Evolutionary conservation across 2,888 invertebrate genomes (phyloP).

Genomic region (Synanthedon tipuliformis): DNA sequence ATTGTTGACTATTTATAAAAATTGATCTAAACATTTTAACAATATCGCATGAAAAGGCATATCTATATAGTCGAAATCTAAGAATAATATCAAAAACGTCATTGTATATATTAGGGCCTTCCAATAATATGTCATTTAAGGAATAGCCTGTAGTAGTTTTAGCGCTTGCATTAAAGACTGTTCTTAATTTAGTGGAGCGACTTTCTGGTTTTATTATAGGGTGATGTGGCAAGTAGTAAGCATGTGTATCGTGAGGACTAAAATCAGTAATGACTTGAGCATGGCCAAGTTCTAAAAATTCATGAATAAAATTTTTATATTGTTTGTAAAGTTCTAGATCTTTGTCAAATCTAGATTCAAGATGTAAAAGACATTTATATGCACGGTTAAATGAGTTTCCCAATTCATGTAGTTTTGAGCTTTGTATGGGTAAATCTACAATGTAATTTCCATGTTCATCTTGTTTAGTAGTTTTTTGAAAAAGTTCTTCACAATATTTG

Average conservation of each 20-base stretch:
- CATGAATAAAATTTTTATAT: slow-evolving; percentile 8
- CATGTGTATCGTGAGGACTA: not conserved
- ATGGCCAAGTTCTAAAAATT: slow-evolving; percentile 8
- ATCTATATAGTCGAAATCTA: slow-evolving; percentile 8
- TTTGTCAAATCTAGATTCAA: slow-evolving; percentile 7
- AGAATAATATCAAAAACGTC: slow-evolving; percentile 9
- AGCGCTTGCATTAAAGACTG: slow-evolving; percentile 4
- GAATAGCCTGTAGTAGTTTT: slow-evolving; percentile 6
- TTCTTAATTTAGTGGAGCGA: not conserved
- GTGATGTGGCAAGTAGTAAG: slow-evolving; percentile 6
- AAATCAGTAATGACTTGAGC: slow-evolving; percentile 7
- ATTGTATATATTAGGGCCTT: slow-evolving; percentile 11
- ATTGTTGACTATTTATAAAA: not conserved
- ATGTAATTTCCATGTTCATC: slow-evolving; percentile 2
- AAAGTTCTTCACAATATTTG: slow-evolving; percentile 7
- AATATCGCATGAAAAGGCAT: slow-evolving; percentile 7
- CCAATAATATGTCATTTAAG: slow-evolving; percentile 8
- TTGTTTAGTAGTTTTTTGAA: slow-evolving; percentile 4
- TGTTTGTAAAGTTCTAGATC: slow-evolving; percentile 3
- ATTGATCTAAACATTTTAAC: slow-evolving; percentile 1
- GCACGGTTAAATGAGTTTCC: slow-evolving; percentile 10
- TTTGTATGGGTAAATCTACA: slow-evolving; percentile 5
- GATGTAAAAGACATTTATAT: slow-evolving; percentile 7
- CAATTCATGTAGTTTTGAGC: slow-evolving; percentile 2
- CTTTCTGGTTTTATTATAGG: slow-evolving; percentile 6